Conservation (phyloP, 2,888 invertebrate species). For the Acanthococcus lagerstroemiae region DNA sequence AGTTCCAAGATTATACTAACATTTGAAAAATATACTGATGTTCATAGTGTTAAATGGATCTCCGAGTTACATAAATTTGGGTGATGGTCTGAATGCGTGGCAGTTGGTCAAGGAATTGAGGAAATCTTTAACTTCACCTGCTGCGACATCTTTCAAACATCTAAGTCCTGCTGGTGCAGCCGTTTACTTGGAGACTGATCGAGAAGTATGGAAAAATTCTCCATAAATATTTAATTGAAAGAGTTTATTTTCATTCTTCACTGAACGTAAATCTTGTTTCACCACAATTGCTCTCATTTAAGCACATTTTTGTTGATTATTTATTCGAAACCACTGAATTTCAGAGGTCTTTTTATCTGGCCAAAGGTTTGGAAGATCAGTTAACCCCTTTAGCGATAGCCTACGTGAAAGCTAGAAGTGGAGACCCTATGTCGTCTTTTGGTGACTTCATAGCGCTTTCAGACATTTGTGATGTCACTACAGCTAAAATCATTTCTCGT, state of each 20-base stretch:
- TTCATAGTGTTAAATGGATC: conserved; percentile 87
- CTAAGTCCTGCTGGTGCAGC: conserved; percentile 97
- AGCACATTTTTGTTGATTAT: neutral
- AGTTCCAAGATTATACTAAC: no score
- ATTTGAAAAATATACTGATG: neutral
- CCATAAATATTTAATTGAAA: neutral
- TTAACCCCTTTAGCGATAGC: conserved; percentile 78
- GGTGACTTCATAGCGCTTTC: conserved; percentile 95
- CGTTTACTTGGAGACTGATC: conserved; percentile 41
- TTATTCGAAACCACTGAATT: conserved; percentile 28
- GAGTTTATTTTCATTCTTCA: neutral
- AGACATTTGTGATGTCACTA: conserved; percentile 76
- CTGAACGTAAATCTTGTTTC: conserved; percentile 16
- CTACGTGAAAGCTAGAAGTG: conserved; percentile 92
- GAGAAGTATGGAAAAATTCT: conserved; percentile 27
- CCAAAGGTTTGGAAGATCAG: conserved; percentile 63
- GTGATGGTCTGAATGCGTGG: conserved; percentile 95
- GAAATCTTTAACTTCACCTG: conserved; percentile 66
- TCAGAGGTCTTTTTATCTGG: conserved; percentile 85
- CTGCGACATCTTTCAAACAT: conserved; percentile 95
- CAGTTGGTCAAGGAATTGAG: conserved; percentile 86
- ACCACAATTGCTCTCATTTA: neutral
- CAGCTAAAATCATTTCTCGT: conserved; percentile 80
- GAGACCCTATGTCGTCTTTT: conserved; percentile 98
- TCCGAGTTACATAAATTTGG: conserved; percentile 94